Evolutionary conservation across 1,140 invertebrate species (phyloP), one percentile per base, ranked within the genome.

Genomic region (Lanistes nyassanus): DNA sequence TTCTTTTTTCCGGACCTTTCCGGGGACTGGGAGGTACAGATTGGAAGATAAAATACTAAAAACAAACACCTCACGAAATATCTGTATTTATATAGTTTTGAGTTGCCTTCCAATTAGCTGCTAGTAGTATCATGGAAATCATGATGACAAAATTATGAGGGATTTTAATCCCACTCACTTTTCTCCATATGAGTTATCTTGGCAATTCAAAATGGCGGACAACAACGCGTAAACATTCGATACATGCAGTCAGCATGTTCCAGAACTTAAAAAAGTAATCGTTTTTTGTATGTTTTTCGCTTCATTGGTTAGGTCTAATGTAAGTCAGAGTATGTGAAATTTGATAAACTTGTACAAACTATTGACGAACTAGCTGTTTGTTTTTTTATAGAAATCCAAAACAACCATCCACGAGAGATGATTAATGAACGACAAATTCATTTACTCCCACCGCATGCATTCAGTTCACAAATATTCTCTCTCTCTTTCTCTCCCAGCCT

Each of bases 401-500:
- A 29, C 16, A 56, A n/a, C n/a, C n/a, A n/a, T n/a, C n/a, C n/a
- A n/a, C n/a, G n/a, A n/a, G n/a, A n/a, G n/a, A n/a, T n/a, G n/a
- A n/a, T n/a, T n/a, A n/a, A n/a, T n/a, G n/a, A n/a, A n/a, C n/a
- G n/a, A n/a, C n/a, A n/a, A n/a, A n/a, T n/a, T n/a, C n/a, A n/a
- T n/a, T n/a, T n/a, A 72, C 73, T 37, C 78, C 80, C 72, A 83
- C 80, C 21, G 66, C 2, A 7, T 11, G 26, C 36, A 76, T 68
- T 3, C 83, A 34, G 42, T 55, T 73, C 13, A 80, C 65, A 51
- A 79, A 68, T 31, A 84, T 62, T 58, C 80, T 76, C 36, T 83
- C 82, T 2, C 81, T n/a, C n/a, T n/a, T n/a, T n/a, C n/a, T n/a
- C n/a, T n/a, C n/a, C n/a, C n/a, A n/a, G n/a, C n/a, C n/a, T n/a